Evolutionary conservation across 2,797 vertebrate species (phyloP), one percentile per base, ranked within the genome.

Genomic region (Tympanoctomys barrerae): DNA sequence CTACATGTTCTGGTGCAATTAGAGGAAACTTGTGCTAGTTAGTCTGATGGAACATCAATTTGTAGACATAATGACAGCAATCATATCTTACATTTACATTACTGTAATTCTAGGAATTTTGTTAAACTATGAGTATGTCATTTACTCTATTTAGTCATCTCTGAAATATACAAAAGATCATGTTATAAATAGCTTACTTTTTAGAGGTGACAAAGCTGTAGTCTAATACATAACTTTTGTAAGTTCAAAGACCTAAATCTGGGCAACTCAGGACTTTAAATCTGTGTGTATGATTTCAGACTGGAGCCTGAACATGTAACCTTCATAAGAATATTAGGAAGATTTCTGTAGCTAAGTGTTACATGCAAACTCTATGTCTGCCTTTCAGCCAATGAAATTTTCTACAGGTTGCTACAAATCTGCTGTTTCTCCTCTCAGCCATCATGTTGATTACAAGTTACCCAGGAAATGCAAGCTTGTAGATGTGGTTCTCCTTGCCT

Each of bases 341-440:
- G n/a, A 62, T 89, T 7, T 80, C 62, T 89, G 10, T 31, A 52
- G 62, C 83, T 71, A 68, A 91, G 75, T 78, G 39, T 78, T 64
- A 85, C 77, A 64, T 88, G 36, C n/a, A 96, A 66, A 84, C 49
- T 71, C 6, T 8, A 68, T 14, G 24, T 42, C 61, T 80, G 13
- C 54, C 90, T 96, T 89, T 85, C 91, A 86, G 57, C 14, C 46
- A 88, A 71, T 61, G 87, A 61, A 95, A 88, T 31, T 3, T 66
- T 87, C 57, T 33, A 52, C 64, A 64, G 59, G 18, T 66, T 39
- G 52, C 89, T 10, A 81, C 31, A 89, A 87, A 95, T 31, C 61
- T 95, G 19, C 31, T 61, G 78, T 71, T 95, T 94, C 79, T 87
- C 64, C 54, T 87, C 26, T 24, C 22, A 87, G 52, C 6, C 33